Conservation (phyloP, 2,888 invertebrate genomes). For the Syritta pipiens region DNA sequence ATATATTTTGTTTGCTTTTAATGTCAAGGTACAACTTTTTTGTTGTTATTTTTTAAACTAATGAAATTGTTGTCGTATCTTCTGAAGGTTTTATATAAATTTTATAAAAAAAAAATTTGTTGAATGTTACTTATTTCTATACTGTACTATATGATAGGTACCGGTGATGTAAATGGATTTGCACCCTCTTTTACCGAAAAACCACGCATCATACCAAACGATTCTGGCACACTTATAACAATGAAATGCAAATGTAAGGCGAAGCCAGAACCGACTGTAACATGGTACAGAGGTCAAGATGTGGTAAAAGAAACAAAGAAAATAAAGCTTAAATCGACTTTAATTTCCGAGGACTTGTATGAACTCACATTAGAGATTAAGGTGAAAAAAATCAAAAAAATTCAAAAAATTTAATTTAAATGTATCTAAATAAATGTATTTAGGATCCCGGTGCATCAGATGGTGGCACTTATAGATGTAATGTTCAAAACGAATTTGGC, state of each 20-base stretch:
- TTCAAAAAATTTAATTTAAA: too few species aligned
- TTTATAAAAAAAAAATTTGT: neutral
- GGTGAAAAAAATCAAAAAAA: conserved; percentile 77
- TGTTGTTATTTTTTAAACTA: conserved; percentile 38
- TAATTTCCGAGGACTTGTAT: conserved; percentile 91
- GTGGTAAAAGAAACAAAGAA: conserved; percentile 91
- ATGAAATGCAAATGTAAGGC: conserved; percentile 98
- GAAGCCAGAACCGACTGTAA: conserved; percentile 95
- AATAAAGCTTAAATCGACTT: conserved; percentile 88
- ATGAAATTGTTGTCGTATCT: conserved; percentile 56
- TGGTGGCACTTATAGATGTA: conserved; percentile 94
- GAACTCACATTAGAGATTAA: conserved; percentile 90
- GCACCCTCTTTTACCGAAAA: conserved; percentile 99
- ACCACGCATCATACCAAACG: conserved; percentile 99
- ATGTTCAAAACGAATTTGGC: conserved; percentile 96
- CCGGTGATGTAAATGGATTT: conserved; percentile 92
- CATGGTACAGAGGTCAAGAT: conserved; percentile 96
- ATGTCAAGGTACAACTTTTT: conserved; percentile 21
- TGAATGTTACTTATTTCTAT: neutral
- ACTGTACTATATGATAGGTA: conserved; percentile 82
- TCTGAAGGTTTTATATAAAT: neutral
- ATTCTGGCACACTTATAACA: conserved; percentile 96
- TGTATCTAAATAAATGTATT: neutral
- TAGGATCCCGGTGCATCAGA: conserved; percentile 90
- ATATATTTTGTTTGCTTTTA: conserved; percentile 46